Evolutionary conservation across 2,888 invertebrate genomes (phyloP).

Genomic region (Xanthorhoe designata): DNA sequence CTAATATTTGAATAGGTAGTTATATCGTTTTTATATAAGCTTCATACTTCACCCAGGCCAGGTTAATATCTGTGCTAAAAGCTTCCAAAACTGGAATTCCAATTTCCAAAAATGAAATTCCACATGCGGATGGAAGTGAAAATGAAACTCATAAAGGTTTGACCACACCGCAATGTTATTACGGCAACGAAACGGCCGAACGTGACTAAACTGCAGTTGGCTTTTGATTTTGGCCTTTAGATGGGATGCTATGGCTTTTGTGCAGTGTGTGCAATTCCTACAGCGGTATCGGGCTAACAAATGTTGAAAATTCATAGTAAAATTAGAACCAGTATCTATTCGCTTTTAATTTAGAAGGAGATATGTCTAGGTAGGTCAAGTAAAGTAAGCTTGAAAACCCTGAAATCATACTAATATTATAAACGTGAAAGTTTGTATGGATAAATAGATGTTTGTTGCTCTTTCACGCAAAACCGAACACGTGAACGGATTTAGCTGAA

Average conservation of each 20-base stretch:
- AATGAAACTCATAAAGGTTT: slow-evolving; percentile 30
- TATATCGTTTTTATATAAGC: no score
- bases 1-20: no score
- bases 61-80: neutral
- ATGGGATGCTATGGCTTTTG: neutral
- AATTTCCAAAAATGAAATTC: slow-evolving; percentile 15
- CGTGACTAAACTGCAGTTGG: slow-evolving; percentile 36
- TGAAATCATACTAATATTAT: no score
- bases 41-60: neutral
- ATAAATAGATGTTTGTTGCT: no score
- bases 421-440: no score
- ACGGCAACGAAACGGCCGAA: slow-evolving; percentile 14
- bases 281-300: neutral
- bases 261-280: neutral
- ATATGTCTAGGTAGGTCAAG: no score
- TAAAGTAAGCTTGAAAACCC: no score
- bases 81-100: slow-evolving; percentile 5
- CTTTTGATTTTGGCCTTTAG: slow-evolving; percentile 15
- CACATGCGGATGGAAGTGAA: slow-evolving; percentile 18
- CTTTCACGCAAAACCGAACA: no score
- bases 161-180: slow-evolving; percentile 33
- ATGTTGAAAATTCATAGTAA: no score
- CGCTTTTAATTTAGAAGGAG: no score
- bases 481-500: no score
- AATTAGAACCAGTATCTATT: no score